Evolutionary conservation across 2,888 invertebrate species (phyloP), one percentile per base, ranked within the genome.

Genomic region (Lucinisca nassula): DNA sequence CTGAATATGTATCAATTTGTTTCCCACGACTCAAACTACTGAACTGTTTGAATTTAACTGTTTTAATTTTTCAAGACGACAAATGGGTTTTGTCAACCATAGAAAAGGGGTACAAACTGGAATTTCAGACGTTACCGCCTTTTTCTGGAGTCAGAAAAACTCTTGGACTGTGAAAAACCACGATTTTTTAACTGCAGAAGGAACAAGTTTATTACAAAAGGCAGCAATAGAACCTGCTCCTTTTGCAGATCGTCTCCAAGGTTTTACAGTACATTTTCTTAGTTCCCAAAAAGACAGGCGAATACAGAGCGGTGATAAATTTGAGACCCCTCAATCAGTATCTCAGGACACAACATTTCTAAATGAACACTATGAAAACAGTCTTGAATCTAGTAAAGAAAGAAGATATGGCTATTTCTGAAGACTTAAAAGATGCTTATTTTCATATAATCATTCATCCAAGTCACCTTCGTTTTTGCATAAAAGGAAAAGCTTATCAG

Each of bases 251-350:
- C 80, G 49, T n/a, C 51, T 75, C 51, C 32, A 74, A 84, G 89
- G 82, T 89, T 89, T 67, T 89, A 89, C 89, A 87, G 87, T 73
- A 84, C 89, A 27, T 78, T 89, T 80, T 89, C 51, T 77, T 83
- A 17, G 77, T 79, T 0, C 77, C 86, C n/a, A 82, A 79, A 21
- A 76, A 79, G 45, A 79, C 61, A 38, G 82, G 74, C 21, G 45
- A 37, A 49, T 35, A 38, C 21, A 30, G 17, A 32, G 4, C 45
- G 21, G n/a, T 40, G 12, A 72, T 73, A 51, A 40, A 49, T 17
- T 32, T 40, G 27, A 38, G 27, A 74, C 89, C 89, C 32, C 85
- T 90, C 55, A 90, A 90, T 74, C 17, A 49, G 83, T 90, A 90
- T 84, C 85, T 90, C 73, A 35, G 30, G 55, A 90, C 85, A 49